Conservation (phyloP, 2,113 vertebrate species). For the Trogon surrucura region DNA sequence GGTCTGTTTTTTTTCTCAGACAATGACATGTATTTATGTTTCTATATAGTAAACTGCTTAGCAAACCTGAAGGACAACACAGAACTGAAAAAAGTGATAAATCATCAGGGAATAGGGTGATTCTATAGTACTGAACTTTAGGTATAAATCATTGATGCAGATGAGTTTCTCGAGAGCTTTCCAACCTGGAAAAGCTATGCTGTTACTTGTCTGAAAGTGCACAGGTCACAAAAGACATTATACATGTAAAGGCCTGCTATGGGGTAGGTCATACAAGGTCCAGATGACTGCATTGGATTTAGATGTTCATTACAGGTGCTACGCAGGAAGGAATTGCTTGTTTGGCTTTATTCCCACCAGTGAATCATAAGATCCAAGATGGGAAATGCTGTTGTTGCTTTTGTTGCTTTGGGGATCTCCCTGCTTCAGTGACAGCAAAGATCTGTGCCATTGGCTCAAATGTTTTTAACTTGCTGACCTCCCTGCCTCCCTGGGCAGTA, state of each 20-base stretch:
- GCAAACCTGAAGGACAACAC: constrained; percentile 18
- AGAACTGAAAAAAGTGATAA: not conserved
- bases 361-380: not conserved
- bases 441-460: not conserved
- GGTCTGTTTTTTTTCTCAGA: not conserved
- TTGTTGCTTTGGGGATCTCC: not conserved
- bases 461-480: not conserved
- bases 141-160: constrained; percentile 11
- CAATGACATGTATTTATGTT: constrained; percentile 20
- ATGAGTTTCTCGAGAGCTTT: not conserved
- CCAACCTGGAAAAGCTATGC: constrained; percentile 8
- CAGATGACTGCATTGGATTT: constrained; percentile 15
- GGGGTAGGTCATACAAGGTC: not conserved
- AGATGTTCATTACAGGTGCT: constrained; percentile 28
- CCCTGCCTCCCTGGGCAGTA: not conserved
- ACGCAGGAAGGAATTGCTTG: not conserved
- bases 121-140: not conserved
- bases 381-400: not conserved
- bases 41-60: not conserved
- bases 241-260: not conserved
- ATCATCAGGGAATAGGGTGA: not conserved
- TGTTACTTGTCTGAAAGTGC: not conserved
- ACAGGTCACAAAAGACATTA: not conserved
- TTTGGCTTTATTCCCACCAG: constrained; percentile 10
- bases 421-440: not conserved